Percentiles rank a stretch among this genome's conserved stretches.
phyloP scores from a whole-genome alignment of 2,797 vertebrate species.

The Nannoperca australis region DNA sequence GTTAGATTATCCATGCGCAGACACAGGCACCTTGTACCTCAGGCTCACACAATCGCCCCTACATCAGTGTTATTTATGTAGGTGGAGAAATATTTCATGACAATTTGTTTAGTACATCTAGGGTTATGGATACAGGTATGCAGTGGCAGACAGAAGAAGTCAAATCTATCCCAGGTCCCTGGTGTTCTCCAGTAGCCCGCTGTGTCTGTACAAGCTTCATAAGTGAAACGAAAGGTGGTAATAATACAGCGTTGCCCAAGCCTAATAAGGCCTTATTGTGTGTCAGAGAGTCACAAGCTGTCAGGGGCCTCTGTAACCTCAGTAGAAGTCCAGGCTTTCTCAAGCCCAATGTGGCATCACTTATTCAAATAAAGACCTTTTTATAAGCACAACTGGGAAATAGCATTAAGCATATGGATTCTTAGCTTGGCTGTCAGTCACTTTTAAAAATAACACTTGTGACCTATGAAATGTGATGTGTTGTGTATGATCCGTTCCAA shows the following conservation, averaged over 20 bases:
- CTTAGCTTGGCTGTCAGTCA: neutral
- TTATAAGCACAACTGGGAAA: neutral
- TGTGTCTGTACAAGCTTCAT: neutral
- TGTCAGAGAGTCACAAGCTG: neutral
- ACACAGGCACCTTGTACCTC: conserved; percentile 12
- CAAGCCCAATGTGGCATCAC: neutral
- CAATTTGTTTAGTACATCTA: conserved; percentile 25
- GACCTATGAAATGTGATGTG: neutral
- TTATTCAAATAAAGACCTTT: conserved; percentile 3
- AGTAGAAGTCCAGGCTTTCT: neutral
- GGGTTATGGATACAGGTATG: neutral
- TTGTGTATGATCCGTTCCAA: no score
- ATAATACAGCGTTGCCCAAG: neutral
- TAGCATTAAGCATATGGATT: neutral
- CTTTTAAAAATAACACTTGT: neutral
- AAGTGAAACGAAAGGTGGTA: neutral
- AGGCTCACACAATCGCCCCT: neutral
- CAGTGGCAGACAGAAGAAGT: neutral
- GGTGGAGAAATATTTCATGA: conserved; percentile 8
- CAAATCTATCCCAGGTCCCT: neutral
- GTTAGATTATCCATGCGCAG: conserved; percentile 18
- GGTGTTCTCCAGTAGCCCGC: neutral
- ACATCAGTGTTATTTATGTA: conserved; percentile 38
- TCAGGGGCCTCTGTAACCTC: neutral
- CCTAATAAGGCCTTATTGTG: neutral